Evolutionary conservation across 2,113 vertebrate species (phyloP), one percentile per base, ranked within the genome.

Genomic region (Podarcis cretensis): DNA sequence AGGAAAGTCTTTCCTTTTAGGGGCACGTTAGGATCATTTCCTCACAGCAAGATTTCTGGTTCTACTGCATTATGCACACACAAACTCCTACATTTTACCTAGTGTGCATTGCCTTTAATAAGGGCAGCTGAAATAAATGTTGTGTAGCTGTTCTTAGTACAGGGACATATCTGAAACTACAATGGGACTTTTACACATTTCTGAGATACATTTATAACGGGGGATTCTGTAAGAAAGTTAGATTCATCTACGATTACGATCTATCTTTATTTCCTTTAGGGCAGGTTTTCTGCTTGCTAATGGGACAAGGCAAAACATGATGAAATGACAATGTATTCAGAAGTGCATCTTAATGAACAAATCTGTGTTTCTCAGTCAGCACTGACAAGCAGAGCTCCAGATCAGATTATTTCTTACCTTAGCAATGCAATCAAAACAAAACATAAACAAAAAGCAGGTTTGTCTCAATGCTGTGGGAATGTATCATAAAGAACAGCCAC

Each of bases 21-120:
- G 94, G 95, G 96, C 96, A 96, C 88, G 95, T 95, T 96, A 95
- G 95, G 96, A 97, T 97, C 95, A 96, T 95, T 96, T 97, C 95
- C 95, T 97, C 96, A 87, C 97, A 97, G 97, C 96, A 97, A 97
- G 95, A 92, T 87, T 90, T 81, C 80, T n/a, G 92, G 92, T 93
- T 93, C 90, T 84, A 94, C 93, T 0, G 68, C 87, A 96, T 95
- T 95, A 95, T 90, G 92, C 93, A 83, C 89, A 91, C 84, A 81
- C 21, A 18, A 54, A 74, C 84, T 86, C 8, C 85, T 87, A 69
- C 86, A 65, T 93, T 95, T 94, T 92, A 90, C 93, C 95, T 91
- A 96, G 95, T 25, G 57, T 94, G 87, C 48, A 9, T 73, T 90
- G 91, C 89, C 90, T 95, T 93, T 89, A 59, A 89, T 90, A 90